These are phyloP conservation scores for Megalopta genalis DNA, from an alignment of 1,140 invertebrate genomes.

Conservation along the genomic window DNA sequence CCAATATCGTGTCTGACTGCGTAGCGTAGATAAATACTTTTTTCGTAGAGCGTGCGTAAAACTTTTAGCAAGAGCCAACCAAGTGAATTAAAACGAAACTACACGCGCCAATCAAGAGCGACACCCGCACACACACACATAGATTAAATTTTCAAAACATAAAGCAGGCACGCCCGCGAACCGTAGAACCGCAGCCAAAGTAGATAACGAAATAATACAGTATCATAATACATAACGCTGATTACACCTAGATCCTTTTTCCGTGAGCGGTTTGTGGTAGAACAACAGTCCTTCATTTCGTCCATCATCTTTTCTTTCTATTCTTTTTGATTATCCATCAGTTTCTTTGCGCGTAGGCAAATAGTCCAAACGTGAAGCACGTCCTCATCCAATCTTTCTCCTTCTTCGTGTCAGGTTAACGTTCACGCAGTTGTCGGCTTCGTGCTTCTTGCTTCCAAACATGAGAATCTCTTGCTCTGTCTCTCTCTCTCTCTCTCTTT, in stretches of 20 bases:
- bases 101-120: not conserved
- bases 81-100: not conserved
- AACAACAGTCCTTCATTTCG: not conserved
- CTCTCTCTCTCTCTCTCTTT: too few relatives aligned
- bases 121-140: not conserved
- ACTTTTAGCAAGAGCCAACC: not conserved
- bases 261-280: constrained; percentile 34
- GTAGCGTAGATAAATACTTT: constrained; percentile 1
- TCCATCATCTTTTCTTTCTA: not conserved
- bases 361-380: not conserved
- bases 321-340: not conserved
- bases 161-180: constrained; percentile 46
- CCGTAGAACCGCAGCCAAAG: constrained; percentile 55
- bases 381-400: not conserved
- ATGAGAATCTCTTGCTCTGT: constrained; percentile 50
- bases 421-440: constrained; percentile 61
- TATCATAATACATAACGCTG: constrained; percentile 29
- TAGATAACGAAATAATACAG: constrained; percentile 42
- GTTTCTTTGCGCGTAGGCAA: constrained; percentile 46
- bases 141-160: not conserved
- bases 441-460: constrained; percentile 61
- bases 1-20: not conserved
- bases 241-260: constrained; percentile 12
- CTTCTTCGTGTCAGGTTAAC: constrained; percentile 49
- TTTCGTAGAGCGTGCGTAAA: constrained; percentile 22